A percentile compares a stretch with the other conserved stretches of the same genome.
Evolutionary conservation across 1,140 invertebrate genomes (phyloP).

Genomic region (Drosophila aff.): DNA sequence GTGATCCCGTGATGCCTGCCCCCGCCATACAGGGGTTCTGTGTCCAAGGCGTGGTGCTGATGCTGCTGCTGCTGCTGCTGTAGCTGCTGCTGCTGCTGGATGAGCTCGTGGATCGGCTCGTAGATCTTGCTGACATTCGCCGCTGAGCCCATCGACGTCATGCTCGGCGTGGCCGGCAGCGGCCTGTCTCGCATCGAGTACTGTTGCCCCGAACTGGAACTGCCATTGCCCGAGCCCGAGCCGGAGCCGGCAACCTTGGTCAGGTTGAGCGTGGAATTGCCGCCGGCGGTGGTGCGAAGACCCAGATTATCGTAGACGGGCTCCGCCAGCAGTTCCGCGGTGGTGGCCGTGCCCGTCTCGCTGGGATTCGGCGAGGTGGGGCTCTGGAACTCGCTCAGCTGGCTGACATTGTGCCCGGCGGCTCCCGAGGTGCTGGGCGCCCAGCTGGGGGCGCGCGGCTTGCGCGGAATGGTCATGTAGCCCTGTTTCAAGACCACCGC

Average conservation of each 20-base stretch:
- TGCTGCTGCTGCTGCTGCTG: conserved; percentile 49
- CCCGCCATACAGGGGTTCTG: conserved; percentile 72
- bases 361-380: conserved; percentile 86
- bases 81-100: conserved; percentile 66
- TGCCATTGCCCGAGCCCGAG: conserved; percentile 67
- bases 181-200: conserved; percentile 87
- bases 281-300: conserved; percentile 92
- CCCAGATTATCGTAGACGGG: conserved; percentile 94
- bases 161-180: conserved; percentile 87
- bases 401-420: conserved; percentile 73
- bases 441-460: conserved; percentile 93
- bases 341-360: conserved; percentile 86
- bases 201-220: conserved; percentile 79
- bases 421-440: conserved; percentile 87
- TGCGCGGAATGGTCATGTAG: conserved; percentile 93
- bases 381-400: conserved; percentile 81
- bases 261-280: conserved; percentile 91
- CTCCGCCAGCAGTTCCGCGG: conserved; percentile 87
- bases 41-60: conserved; percentile 58
- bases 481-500: conserved; percentile 89
- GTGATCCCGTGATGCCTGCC: conserved; percentile 59
- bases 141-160: conserved; percentile 87
- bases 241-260: conserved; percentile 86
- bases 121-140: conserved; percentile 74
- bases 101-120: conserved; percentile 80